phyloP scores from a whole-genome alignment of 2,113 vertebrate genomes.

The Syngnathus floridae region DNA sequence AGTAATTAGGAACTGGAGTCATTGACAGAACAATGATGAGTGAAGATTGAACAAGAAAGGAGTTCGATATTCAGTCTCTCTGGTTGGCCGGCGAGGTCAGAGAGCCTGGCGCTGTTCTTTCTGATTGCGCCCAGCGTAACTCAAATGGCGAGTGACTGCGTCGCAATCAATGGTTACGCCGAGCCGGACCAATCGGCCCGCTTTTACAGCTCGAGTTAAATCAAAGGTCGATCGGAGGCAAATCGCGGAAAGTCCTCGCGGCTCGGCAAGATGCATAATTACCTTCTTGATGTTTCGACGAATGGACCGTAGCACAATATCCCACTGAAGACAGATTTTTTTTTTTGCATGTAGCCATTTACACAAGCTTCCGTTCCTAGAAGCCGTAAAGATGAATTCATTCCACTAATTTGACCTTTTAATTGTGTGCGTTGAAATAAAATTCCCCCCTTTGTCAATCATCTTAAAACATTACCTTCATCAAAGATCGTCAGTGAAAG shows the following conservation, averaged over 20 bases:
- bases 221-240: conserved; percentile 57
- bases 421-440: too few species aligned
- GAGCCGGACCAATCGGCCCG: conserved; percentile 30
- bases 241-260: conserved; percentile 19
- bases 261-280: conserved; percentile 37
- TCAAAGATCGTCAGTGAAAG: too few species aligned
- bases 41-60: conserved; percentile 53
- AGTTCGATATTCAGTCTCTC: conserved; percentile 53
- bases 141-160: conserved; percentile 39
- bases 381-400: too few species aligned
- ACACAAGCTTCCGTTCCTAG: too few species aligned
- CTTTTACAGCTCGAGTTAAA: conserved; percentile 56
- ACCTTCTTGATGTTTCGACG: conserved; percentile 2
- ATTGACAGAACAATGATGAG: conserved; percentile 61
- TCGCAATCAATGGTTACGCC: conserved; percentile 51
- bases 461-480: too few species aligned
- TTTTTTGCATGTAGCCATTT: not conserved
- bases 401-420: too few species aligned
- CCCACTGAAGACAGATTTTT: conserved; percentile 6
- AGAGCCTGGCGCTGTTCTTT: conserved; percentile 38
- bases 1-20: conserved; percentile 40
- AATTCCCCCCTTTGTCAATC: too few species aligned
- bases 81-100: conserved; percentile 37
- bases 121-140: conserved; percentile 43
- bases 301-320: not conserved